phyloP scores from a whole-genome alignment of 1,140 invertebrate genomes.

The Drosophila murphyi region DNA sequence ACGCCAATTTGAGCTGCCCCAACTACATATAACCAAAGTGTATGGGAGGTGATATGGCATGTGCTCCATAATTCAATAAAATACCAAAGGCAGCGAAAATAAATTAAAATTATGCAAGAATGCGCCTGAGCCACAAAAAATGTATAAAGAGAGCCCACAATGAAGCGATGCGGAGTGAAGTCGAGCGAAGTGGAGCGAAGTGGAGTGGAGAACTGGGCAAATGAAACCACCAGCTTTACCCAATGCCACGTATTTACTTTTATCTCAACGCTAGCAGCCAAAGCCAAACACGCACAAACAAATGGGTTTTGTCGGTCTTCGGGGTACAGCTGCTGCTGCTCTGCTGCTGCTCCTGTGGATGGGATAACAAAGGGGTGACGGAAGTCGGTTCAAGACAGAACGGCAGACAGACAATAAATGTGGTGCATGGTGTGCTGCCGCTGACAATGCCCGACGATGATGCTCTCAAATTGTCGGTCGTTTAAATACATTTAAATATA shows the following conservation, averaged over 20 bases:
- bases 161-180: neutral
- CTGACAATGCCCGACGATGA: constrained; percentile 65
- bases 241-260: constrained; percentile 81
- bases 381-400: constrained; percentile 8
- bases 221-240: constrained; percentile 66
- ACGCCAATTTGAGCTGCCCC: neutral
- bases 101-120: constrained; percentile 78
- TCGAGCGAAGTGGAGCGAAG: neutral
- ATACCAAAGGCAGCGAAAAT: constrained; percentile 46
- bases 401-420: constrained; percentile 62
- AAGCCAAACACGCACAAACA: constrained; percentile 70
- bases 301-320: constrained; percentile 38
- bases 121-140: constrained; percentile 38
- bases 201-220: constrained; percentile 28
- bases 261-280: constrained; percentile 70
- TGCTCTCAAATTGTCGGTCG: constrained; percentile 81
- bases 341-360: neutral
- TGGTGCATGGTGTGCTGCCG: constrained; percentile 45
- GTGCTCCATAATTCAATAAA: constrained; percentile 44
- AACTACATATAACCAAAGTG: constrained; percentile 18
- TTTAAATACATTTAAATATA: constrained; percentile 84
- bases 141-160: constrained; percentile 7
- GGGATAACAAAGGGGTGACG: constrained; percentile 5
- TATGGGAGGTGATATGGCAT: constrained; percentile 9
- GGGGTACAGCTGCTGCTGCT: neutral